phyloP scores from a whole-genome alignment of 2,888 invertebrate species.

The Lydus trimaculatus region DNA sequence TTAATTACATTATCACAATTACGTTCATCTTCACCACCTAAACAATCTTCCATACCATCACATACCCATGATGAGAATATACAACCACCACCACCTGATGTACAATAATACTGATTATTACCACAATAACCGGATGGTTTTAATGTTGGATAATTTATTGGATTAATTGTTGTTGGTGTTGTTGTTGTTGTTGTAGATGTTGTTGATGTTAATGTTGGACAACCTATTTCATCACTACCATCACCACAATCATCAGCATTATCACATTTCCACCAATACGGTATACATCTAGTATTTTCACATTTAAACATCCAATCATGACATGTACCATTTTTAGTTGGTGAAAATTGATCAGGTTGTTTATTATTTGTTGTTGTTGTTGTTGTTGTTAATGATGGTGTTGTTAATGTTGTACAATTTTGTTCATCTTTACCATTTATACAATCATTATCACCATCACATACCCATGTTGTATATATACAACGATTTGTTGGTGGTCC shows the following conservation, averaged over 20 bases:
- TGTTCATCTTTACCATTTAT: constrained; percentile 72
- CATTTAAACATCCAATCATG: constrained; percentile 83
- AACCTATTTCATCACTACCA: constrained; percentile 74
- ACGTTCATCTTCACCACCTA: constrained; percentile 69
- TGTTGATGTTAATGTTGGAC: constrained; percentile 36
- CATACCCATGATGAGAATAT: constrained; percentile 70
- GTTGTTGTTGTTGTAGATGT: constrained; percentile 24
- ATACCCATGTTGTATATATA: constrained; percentile 78
- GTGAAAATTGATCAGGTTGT: constrained; percentile 20
- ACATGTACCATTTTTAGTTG: constrained; percentile 60
- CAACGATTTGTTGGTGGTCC: constrained; percentile 63
- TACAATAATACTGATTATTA: constrained; percentile 67
- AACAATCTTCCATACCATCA: constrained; percentile 68
- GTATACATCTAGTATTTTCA: constrained; percentile 73
- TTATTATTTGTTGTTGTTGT: not conserved
- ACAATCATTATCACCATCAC: constrained; percentile 85
- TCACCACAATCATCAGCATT: constrained; percentile 79
- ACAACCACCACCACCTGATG: constrained; percentile 64
- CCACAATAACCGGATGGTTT: constrained; percentile 54
- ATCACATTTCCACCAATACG: constrained; percentile 85
- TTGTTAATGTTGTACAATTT: constrained; percentile 65
- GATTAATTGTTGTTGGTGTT: constrained; percentile 15
- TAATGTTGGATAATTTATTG: not conserved
- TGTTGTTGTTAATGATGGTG: constrained; percentile 6
- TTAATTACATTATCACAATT: constrained; percentile 48